Evolutionary conservation across 2,888 invertebrate genomes (phyloP), one percentile per base, ranked within the genome.

Genomic region (Fragum whitleyi): DNA sequence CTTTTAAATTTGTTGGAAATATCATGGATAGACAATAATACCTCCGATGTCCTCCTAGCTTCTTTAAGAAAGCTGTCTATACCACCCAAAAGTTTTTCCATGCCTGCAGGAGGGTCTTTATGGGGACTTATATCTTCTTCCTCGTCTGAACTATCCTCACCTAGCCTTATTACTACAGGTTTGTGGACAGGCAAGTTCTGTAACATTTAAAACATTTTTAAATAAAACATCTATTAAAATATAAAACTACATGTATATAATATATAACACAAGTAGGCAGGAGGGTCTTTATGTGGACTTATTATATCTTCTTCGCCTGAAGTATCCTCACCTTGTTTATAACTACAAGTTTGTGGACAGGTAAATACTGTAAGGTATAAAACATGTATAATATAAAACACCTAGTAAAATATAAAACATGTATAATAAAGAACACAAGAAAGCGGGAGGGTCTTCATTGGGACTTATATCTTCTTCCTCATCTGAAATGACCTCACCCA

Each of bases 151-250:
- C 91, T 88, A 26, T 89, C 90, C 16, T 88, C 88, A 28, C 78
- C 80, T 59, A 91, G 83, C 21, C 86, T 87, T 11, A 92, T 91
- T 23, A 92, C 86, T n/a, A 92, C 89, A 47, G 90, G 89, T 39
- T 89, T 87, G 68, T 90, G 91, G 28, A 90, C 84, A n/a, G 91
- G 91, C 19, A 91, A 79, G 83, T 88, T 81, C 83, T 86, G 69
- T 11, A 72, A 74, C 21, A 39, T 53, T n/a, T 53, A 53, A n/a
- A 39, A n/a, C n/a, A n/a, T n/a, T n/a, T n/a, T n/a, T n/a, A n/a
- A 47, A 47, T 16, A n/a, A n/a, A n/a, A n/a, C n/a, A n/a, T n/a
- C n/a, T n/a, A n/a, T n/a, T n/a, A n/a, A n/a, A n/a, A n/a, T n/a
- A n/a, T n/a, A n/a, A n/a, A n/a, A n/a, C n/a, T n/a, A n/a, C n/a